Evolutionary conservation across 2,797 vertebrate genomes (phyloP), one percentile per base, ranked within the genome.

Genomic region (Ptychadena robeensis): DNA sequence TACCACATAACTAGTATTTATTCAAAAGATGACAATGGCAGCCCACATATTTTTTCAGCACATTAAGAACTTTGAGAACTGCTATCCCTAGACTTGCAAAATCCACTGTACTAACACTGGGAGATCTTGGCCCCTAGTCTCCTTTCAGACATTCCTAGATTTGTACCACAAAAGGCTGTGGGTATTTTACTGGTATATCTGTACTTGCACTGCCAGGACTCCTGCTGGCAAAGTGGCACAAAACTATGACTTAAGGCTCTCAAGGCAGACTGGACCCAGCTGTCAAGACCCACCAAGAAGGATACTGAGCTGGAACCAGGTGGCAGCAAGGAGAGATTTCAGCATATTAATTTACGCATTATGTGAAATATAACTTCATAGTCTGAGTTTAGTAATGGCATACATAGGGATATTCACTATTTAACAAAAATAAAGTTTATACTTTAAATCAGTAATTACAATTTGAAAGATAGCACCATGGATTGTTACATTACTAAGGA

Each of bases 231-330:
- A 67, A 78, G 40, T 35, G 75, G 75, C 75, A 67, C 64, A 78
- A 9, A 48, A 78, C 40, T 40, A 48, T 77, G 63, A 67, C 38
- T 37, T 63, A 35, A 7, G 32, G 4, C 38, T 12, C 65, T 30
- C 31, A 27, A 48, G 30, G 30, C 75, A 78, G 38, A 67, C 64
- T 78, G 30, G 10, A 53, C 31, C 75, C 75, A 78, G 75, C 75
- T 78, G 75, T 78, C 64, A 67, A 67, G 75, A 67, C 64, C 75
- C 75, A 53, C 64, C 75, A 67, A 78, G 64, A 67, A 78, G 64
- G 28, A 32, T 32, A 61, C 59, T 61, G 59, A 28, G n/a, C 25
- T 61, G 27, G 27, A 53, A 68, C 64, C 75, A 78, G 75, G 64
- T 78, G 75, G 75, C 63, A 66, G 61, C 18, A 77, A 67, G 28